phyloP scores from a whole-genome alignment of 2,797 vertebrate species.

The Psittacula echo region DNA sequence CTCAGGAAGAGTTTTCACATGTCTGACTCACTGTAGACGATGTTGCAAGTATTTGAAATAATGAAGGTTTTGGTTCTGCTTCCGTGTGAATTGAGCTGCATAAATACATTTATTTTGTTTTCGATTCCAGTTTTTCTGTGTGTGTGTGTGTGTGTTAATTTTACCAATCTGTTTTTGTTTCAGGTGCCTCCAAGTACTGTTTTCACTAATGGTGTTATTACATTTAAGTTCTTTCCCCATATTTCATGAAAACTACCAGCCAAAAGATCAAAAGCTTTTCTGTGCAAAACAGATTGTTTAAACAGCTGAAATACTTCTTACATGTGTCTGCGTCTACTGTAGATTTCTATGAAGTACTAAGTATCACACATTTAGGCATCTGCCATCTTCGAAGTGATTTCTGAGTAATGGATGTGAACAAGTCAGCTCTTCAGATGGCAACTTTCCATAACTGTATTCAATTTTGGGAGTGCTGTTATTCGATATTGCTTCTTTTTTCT shows the following conservation, averaged over 20 bases:
- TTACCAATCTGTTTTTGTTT: slow-evolving; percentile 65
- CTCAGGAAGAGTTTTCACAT: slow-evolving; percentile 38
- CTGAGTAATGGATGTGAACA: slow-evolving; percentile 62
- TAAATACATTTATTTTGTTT: slow-evolving; percentile 59
- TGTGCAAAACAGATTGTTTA: slow-evolving; percentile 71
- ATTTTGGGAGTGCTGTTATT: slow-evolving; percentile 41
- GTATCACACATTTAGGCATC: slow-evolving; percentile 57
- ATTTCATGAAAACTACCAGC: slow-evolving; percentile 75
- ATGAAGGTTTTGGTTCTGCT: slow-evolving; percentile 32
- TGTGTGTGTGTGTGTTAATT: neutral
- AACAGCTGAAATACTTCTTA: slow-evolving; percentile 65
- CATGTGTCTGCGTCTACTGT: slow-evolving; percentile 45
- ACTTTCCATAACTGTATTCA: slow-evolving; percentile 62
- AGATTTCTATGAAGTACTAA: slow-evolving; percentile 64
- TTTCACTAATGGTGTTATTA: slow-evolving; percentile 64
- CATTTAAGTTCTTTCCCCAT: slow-evolving; percentile 73
- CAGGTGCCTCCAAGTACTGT: slow-evolving; percentile 48
- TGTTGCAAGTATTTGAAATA: slow-evolving; percentile 40
- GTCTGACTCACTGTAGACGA: neutral
- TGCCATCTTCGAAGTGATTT: slow-evolving; percentile 48
- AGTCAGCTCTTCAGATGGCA: slow-evolving; percentile 55
- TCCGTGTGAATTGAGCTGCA: neutral
- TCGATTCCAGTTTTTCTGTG: neutral
- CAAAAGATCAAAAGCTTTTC: slow-evolving; percentile 68
- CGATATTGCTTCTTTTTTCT: slow-evolving; percentile 50